A percentile compares a stretch with the other conserved stretches of the same genome.
Conservation (phyloP, 2,113 vertebrate species). For the Peromyscus polionotus region DNA sequence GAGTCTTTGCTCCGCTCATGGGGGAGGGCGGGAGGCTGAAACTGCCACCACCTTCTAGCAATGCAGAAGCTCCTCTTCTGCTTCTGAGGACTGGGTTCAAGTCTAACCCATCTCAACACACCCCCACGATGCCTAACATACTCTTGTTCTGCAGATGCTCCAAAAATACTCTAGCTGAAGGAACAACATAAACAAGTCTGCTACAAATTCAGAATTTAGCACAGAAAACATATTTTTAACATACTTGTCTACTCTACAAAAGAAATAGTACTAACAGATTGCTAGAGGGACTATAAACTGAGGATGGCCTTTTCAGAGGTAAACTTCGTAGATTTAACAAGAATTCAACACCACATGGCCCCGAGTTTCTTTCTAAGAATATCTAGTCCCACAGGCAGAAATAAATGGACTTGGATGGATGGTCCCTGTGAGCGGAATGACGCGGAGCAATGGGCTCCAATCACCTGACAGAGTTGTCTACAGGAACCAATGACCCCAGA, state of each 20-base stretch:
- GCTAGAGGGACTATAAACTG: conserved; percentile 8
- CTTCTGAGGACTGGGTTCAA: conserved; percentile 20
- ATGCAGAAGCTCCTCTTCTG: not conserved
- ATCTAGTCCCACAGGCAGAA: conserved; percentile 11
- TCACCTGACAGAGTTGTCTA: not conserved
- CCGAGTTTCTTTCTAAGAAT: conserved; percentile 35
- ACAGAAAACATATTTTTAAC: conserved; percentile 32
- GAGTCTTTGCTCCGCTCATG: not conserved
- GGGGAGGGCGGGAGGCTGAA: rapidly evolving
- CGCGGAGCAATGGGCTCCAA: not conserved
- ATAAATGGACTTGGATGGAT: not conserved
- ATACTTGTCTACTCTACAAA: conserved; percentile 32
- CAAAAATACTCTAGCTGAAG: conserved; percentile 16
- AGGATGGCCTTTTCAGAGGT: conserved; percentile 52
- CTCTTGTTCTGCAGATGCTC: conserved; percentile 27
- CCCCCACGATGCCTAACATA: not conserved
- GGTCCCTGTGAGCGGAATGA: not conserved
- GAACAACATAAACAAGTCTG: conserved; percentile 52
- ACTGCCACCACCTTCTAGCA: not conserved
- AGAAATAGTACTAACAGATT: not conserved
- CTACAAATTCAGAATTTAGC: conserved; percentile 59
- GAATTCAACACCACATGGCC: conserved; percentile 39
- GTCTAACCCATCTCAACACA: not conserved
- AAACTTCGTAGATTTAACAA: conserved; percentile 11
- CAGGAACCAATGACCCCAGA: not conserved